Percentiles rank a stretch among this genome's conserved stretches.
phyloP scores from a whole-genome alignment of 2,888 invertebrate species.

The Omphaloscelis lunosa region DNA sequence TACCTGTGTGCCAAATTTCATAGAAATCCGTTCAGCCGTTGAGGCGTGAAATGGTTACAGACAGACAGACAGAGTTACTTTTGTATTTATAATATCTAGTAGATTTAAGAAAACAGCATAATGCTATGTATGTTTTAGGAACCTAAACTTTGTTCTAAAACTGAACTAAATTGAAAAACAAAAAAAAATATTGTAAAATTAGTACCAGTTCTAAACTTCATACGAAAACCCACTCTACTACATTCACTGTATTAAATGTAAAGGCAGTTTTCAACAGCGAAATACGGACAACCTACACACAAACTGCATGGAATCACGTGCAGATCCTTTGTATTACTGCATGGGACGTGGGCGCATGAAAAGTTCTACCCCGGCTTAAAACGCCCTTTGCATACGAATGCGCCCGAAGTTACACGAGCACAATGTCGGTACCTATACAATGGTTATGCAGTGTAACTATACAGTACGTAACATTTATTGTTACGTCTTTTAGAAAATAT shows the following conservation, averaged over 20 bases:
- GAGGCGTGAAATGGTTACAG: too few species aligned
- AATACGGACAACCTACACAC: slow-evolving; percentile 5
- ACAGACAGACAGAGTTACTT: too few species aligned
- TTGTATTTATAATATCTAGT: too few species aligned
- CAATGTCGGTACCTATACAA: background rate
- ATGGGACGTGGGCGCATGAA: slow-evolving; percentile 22
- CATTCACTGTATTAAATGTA: background rate
- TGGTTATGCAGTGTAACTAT: background rate
- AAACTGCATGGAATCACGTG: background rate
- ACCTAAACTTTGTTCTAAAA: background rate
- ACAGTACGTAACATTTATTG: background rate
- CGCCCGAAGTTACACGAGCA: slow-evolving; percentile 28
- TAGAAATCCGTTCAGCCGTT: too few species aligned
- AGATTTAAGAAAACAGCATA: background rate
- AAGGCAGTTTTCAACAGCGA: slow-evolving; percentile 12
- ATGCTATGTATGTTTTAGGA: background rate
- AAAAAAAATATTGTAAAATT: slow-evolving; percentile 7
- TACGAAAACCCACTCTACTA: background rate
- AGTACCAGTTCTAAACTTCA: background rate
- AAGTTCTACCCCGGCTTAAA: slow-evolving; percentile 26
- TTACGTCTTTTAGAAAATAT: background rate
- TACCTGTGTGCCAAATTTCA: too few species aligned
- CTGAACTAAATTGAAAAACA: background rate
- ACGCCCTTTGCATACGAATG: slow-evolving; percentile 37
- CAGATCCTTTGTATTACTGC: slow-evolving; percentile 30